These are phyloP conservation scores for Hirundo rustica DNA, from an alignment of 2,797 vertebrate species.

Conservation along the genomic window DNA sequence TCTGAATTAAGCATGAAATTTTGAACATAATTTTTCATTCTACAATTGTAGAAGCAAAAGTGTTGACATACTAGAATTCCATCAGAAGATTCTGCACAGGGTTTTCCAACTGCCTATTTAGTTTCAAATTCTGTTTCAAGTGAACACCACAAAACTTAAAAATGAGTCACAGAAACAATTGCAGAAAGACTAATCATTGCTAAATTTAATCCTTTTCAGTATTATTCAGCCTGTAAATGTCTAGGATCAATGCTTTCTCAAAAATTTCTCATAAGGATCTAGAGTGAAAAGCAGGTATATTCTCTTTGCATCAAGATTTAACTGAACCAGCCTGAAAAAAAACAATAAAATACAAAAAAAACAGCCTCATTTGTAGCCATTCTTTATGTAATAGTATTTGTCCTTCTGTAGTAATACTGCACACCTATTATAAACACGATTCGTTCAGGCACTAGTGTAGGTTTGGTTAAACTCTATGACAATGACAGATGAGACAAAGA, in stretches of 20 bases:
- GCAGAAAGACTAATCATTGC: background rate
- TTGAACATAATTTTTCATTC: background rate
- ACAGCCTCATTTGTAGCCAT: background rate
- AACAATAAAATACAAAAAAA: background rate
- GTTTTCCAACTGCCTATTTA: background rate
- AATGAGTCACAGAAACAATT: background rate
- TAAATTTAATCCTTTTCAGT: background rate
- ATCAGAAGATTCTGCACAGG: background rate
- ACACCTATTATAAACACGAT: background rate
- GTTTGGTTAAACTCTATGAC: background rate
- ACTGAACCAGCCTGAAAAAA: background rate
- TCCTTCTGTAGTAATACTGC: background rate
- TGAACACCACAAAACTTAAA: background rate
- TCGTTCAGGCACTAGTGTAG: background rate
- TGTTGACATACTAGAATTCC: background rate
- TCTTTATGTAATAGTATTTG: background rate
- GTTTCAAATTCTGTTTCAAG: background rate
- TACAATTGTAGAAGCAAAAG: background rate
- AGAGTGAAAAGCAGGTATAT: background rate
- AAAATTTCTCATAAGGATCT: background rate
- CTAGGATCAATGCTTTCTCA: background rate
- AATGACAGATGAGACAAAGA: background rate
- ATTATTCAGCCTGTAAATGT: background rate
- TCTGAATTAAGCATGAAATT: background rate
- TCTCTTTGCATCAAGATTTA: background rate